Percentiles rank a stretch among this genome's conserved stretches.
These are phyloP conservation scores for Tetrao urogallus DNA, from an alignment of 2,113 vertebrate species.

Conservation along the genomic window DNA sequence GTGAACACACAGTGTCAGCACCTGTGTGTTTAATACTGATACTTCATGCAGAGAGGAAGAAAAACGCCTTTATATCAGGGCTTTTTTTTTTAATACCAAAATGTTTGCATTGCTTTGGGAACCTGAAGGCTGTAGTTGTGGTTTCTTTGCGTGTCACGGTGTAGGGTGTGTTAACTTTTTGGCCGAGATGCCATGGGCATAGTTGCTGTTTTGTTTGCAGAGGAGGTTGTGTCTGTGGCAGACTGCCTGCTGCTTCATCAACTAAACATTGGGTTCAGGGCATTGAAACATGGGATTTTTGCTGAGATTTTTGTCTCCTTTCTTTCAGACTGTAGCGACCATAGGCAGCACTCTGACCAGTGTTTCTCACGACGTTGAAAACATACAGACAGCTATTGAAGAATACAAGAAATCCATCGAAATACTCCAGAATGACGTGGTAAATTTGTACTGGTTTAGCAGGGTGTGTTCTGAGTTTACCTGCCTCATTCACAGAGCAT, in stretches of 20 bases:
- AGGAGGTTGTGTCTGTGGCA: neutral
- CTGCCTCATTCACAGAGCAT: neutral
- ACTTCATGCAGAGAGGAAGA: neutral
- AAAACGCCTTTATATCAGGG: neutral
- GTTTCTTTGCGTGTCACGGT: neutral
- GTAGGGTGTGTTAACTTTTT: neutral
- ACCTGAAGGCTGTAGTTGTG: neutral
- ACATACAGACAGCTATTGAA: conserved; percentile 87
- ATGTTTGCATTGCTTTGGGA: neutral
- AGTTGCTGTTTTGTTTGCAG: neutral
- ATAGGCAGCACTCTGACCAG: conserved; percentile 95
- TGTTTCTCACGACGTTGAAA: conserved; percentile 91
- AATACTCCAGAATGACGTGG: conserved; percentile 80
- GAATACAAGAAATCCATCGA: conserved; percentile 85
- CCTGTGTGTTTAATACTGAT: neutral
- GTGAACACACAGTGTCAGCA: neutral
- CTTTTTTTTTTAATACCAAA: neutral
- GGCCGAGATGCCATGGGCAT: neutral
- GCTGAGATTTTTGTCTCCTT: neutral
- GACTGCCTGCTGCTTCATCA: neutral
- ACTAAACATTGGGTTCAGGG: neutral
- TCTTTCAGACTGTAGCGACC: conserved; percentile 91
- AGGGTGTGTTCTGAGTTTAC: neutral
- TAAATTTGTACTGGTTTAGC: conserved; percentile 65
- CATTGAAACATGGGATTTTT: neutral